Base-by-base conservation (phyloP, 2,113 vertebrate genomes). In the Pygoscelis adeliae region DNA sequence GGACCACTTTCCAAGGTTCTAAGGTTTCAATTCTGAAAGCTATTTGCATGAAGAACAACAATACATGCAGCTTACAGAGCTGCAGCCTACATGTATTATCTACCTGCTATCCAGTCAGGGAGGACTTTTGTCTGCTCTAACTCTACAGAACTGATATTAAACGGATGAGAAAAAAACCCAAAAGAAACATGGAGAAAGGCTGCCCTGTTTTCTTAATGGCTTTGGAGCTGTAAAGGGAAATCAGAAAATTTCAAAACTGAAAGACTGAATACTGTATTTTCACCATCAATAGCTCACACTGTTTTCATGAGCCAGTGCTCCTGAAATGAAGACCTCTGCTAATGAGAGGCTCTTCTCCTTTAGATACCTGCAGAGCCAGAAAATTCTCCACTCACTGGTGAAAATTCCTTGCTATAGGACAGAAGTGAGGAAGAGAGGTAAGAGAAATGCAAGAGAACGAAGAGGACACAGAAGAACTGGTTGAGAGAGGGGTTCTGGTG, bases 1-100 rank as follows among this genome's bases (percentile, higher is more conserved):
- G 10, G 46, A 77, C 34, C 0, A 0, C 19, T 80, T 85, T 61
- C 49, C 66, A 15, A n/a, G n/a, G 40, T 44, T 29, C 9, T 21
- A 73, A 36, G 5, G 23, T 49, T 79, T 93, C 80, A 34, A 7
- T 27, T 87, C 50, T 82, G 52, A 71, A 79, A 93, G 61, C 23
- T 71, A 34, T 55, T 21, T 50, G 50, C 50, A 46, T 22, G 69
- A 66, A 83, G 46, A 89, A 56, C 20, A 84, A 4, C 22, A n/a
- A 32, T 3, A 47, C 1, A 19, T 7, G 30, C 63, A 89, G 27
- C 50, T 83, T 46, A 38, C 40, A 94, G 46, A 73, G 66, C 59
- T 25, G 32, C 50, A 77, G 32, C 32, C 55, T 36, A 2, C 0
- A 0, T 3, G 25, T 34, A 15, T 53, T 53, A 93, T 12, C 67